Evolutionary conservation across 2,113 vertebrate species (phyloP), one percentile per base, ranked within the genome.

Genomic region (Verasper variegatus): DNA sequence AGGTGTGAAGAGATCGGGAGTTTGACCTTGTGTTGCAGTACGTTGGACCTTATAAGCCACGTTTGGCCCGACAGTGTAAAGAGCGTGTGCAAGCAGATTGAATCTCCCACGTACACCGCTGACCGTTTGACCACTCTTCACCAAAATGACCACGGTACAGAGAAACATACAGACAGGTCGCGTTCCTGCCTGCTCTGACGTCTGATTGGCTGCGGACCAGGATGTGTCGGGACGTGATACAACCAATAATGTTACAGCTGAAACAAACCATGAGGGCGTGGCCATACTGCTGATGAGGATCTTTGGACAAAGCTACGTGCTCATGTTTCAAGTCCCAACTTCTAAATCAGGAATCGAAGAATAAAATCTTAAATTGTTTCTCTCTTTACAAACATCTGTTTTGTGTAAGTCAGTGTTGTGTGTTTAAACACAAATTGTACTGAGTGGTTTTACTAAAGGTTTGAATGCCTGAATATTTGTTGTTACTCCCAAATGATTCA

Each of bases 161-260:
- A 49, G 31, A 49, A 49, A 17, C 13, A 49, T 6, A 52, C 40
- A 13, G 40, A 42, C 10, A 56, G 21, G 54, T 23, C 11, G 13
- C 23, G n/a, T 61, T 70, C 62, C 75, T 14, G 76, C 61, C 55
- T 40, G 68, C 54, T 72, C 65, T 71, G 63, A 49, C 0, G 4
- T 74, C 77, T 76, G 85, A 87, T 76, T 83, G 85, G 85, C 80
- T 83, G 85, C 77, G 76, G 75, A 79, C 84, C 81, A 84, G 81
- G 78, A 60, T 1, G 81, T 37, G 75, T 70, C 64, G 24, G 18
- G 42, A 45, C 10, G 21, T 62, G 54, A 69, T 51, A 2, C 6
- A 6, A 51, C 49, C 49, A 51, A 51, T n/a, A 3, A 54, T 21
- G 51, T 49, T 18, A 5, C 45, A 5, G 17, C 4, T 17, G 45